phyloP scores from a whole-genome alignment of 2,797 vertebrate genomes.

The Amazonetta brasiliensis region DNA sequence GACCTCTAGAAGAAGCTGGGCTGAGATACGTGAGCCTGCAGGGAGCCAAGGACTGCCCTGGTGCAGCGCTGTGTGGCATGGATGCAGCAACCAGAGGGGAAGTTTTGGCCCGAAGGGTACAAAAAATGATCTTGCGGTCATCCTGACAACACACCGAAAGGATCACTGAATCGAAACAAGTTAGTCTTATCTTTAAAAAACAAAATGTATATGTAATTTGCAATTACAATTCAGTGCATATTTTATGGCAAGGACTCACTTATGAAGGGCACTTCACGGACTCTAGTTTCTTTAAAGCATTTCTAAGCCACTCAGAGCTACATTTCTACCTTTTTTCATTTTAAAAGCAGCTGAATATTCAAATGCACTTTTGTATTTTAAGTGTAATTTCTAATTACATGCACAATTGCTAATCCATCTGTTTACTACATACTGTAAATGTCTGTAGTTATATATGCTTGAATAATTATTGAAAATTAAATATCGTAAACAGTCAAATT shows the following conservation, averaged over 20 bases:
- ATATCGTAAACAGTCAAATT: conserved; percentile 79
- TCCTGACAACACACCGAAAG: not conserved
- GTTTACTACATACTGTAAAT: conserved; percentile 76
- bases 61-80: rapidly evolving
- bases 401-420: conserved; percentile 84
- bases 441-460: conserved; percentile 78
- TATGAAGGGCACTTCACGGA: conserved; percentile 10
- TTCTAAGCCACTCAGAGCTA: conserved; percentile 6
- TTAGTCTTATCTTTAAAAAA: not conserved
- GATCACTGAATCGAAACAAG: not conserved
- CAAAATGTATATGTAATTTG: not conserved
- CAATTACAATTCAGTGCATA: not conserved
- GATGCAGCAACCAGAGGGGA: not conserved
- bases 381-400: conserved; percentile 80
- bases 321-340: conserved; percentile 50
- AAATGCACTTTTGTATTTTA: conserved; percentile 74
- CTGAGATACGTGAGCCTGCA: not conserved
- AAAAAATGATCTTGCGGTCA: not conserved
- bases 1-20: not conserved
- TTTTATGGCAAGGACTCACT: not conserved
- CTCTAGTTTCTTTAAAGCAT: conserved; percentile 39
- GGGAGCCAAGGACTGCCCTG: not conserved
- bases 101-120: not conserved
- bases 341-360: conserved; percentile 73
- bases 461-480: conserved; percentile 83